A percentile compares a stretch with the other conserved stretches of the same genome.
These are phyloP conservation scores for Deilephila elpenor DNA, from an alignment of 2,888 invertebrate genomes.

Conservation along the genomic window DNA sequence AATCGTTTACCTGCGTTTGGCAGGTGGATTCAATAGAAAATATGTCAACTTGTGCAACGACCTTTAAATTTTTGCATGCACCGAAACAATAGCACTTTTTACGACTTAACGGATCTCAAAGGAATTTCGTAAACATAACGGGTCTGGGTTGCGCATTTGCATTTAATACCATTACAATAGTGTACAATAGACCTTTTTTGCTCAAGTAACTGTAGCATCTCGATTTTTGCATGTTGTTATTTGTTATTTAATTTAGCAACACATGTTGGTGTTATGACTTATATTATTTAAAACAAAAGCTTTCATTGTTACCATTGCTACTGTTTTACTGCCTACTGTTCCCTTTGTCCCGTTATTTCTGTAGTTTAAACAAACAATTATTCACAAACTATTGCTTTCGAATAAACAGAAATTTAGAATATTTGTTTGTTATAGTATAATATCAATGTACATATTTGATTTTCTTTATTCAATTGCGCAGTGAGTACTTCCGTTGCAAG, in stretches of 20 bases:
- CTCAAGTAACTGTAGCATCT: slow-evolving; percentile 42
- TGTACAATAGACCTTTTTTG: slow-evolving; percentile 58
- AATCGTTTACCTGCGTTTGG: slow-evolving; percentile 78
- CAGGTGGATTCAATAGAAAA: slow-evolving; percentile 73
- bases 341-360: slow-evolving; percentile 50
- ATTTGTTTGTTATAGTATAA: not conserved
- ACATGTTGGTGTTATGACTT: slow-evolving; percentile 67
- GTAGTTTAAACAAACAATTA: slow-evolving; percentile 10
- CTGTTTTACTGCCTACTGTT: slow-evolving; percentile 23
- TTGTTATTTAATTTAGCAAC: slow-evolving; percentile 45
- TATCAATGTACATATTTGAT: slow-evolving; percentile 20
- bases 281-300: slow-evolving; percentile 44
- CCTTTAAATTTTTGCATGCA: slow-evolving; percentile 59
- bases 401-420: not conserved
- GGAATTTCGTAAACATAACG: slow-evolving; percentile 78
- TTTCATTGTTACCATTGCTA: slow-evolving; percentile 11
- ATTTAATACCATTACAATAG: slow-evolving; percentile 72
- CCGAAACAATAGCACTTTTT: slow-evolving; percentile 62
- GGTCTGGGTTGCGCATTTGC: slow-evolving; percentile 63
- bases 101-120: slow-evolving; percentile 67
- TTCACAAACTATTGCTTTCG: not conserved
- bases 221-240: slow-evolving; percentile 23
- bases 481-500: slow-evolving; percentile 20
- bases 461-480: slow-evolving; percentile 23
- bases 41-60: slow-evolving; percentile 72